Percentiles rank a stretch among this genome's conserved stretches.
Conservation (phyloP, 2,888 invertebrate genomes). For the Choristoneura rosaceana region DNA sequence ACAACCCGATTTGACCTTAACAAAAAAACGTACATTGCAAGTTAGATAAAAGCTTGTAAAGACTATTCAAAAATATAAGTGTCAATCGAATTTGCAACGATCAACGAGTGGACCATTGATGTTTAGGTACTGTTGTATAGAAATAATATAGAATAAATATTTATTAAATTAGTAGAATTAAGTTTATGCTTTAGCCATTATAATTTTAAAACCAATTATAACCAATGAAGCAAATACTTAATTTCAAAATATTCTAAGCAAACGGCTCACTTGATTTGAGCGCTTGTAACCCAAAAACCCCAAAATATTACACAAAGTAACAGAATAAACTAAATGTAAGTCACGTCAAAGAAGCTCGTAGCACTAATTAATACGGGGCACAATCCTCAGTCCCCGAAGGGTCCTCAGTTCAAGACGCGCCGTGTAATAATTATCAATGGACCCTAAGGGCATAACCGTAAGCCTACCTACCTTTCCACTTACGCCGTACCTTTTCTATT, state of each 20-base stretch:
- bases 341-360: conserved; percentile 65
- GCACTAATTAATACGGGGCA: conserved; percentile 72
- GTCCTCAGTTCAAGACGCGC: conserved; percentile 67
- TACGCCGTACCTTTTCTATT: conserved; percentile 60
- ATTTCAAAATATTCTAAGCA: neutral
- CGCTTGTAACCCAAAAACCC: neutral
- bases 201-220: too few species aligned
- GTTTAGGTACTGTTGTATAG: too few species aligned
- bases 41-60: too few species aligned
- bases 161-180: too few species aligned
- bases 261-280: neutral
- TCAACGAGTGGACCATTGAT: too few species aligned
- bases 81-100: too few species aligned
- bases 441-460: conserved; percentile 64
- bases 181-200: too few species aligned
- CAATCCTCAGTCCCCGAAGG: conserved; percentile 65
- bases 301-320: conserved; percentile 18
- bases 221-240: too few species aligned
- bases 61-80: too few species aligned
- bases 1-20: too few species aligned
- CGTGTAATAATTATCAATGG: conserved; percentile 84
- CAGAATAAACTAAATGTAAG: conserved; percentile 49
- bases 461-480: conserved; percentile 39
- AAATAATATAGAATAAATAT: too few species aligned
- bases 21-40: too few species aligned